phyloP scores from a whole-genome alignment of 2,888 invertebrate species.

The Eilema griseolum region DNA sequence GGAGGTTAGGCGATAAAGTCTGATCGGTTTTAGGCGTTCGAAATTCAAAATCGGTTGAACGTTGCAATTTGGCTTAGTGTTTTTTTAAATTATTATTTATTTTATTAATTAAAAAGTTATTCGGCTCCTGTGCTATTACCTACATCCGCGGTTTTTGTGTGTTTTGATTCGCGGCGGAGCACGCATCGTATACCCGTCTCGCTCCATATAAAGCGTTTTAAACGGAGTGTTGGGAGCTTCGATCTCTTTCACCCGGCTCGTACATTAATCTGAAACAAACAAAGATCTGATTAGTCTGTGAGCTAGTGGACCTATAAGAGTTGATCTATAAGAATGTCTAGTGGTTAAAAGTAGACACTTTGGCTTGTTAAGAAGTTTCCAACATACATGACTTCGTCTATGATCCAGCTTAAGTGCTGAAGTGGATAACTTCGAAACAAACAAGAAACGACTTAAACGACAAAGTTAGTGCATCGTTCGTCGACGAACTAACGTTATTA shows the following conservation, averaged over 20 bases:
- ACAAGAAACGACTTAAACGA: slow-evolving; percentile 6
- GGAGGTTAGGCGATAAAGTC: slow-evolving; percentile 56
- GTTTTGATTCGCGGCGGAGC: slow-evolving; percentile 74
- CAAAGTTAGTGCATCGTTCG: neutral
- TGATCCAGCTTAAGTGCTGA: neutral
- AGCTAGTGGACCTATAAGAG: slow-evolving; percentile 25
- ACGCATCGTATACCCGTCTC: slow-evolving; percentile 77
- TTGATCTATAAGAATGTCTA: neutral
- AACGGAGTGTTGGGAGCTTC: slow-evolving; percentile 61
- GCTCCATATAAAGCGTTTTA: slow-evolving; percentile 84
- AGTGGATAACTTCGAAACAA: neutral
- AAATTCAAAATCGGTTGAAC: slow-evolving; percentile 57
- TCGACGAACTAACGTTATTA: slow-evolving; percentile 1
- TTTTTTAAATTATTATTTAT: slow-evolving; percentile 28
- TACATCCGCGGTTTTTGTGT: slow-evolving; percentile 75
- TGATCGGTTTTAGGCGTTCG: slow-evolving; percentile 65
- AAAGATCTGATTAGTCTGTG: slow-evolving; percentile 60
- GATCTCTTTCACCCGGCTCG: slow-evolving; percentile 70
- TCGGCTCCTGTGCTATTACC: slow-evolving; percentile 70
- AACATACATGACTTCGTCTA: neutral
- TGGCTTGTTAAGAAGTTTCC: neutral
- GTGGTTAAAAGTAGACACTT: slow-evolving; percentile 8
- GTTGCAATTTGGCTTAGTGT: slow-evolving; percentile 46
- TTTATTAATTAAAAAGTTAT: slow-evolving; percentile 45
- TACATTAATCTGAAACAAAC: slow-evolving; percentile 78